Evolutionary conservation across 2,888 invertebrate genomes (phyloP), one percentile per base, ranked within the genome.

Genomic region (Eledone cirrhosa): DNA sequence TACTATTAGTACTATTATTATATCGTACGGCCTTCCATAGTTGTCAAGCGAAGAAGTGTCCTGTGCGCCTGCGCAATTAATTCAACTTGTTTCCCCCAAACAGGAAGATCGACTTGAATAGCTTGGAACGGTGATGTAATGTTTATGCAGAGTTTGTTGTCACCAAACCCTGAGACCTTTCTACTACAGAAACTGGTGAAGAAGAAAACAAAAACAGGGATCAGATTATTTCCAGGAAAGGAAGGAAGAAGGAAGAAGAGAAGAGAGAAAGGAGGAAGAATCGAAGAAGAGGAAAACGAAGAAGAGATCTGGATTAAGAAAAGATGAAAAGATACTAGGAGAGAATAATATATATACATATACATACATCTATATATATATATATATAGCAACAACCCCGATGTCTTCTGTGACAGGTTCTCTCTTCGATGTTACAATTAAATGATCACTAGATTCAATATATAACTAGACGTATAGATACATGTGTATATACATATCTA

Each of bases 61-160:
- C 7, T 11, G 33, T 41, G 69, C 33, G 69, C 69, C 31, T 72
- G 69, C 69, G 69, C 69, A 72, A 72, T 72, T 31, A 72, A 72
- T 22, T 72, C 69, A 33, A n/a, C 41, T 24, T 63, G 11, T 67
- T 67, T 67, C 31, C 8, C 41, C 41, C 41, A 41, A 41, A 41
- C 41, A 41, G 41, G 41, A 41, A 41, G 41, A 41, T 41, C 41
- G 5, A 11, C 41, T 41, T 41, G 41, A 41, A 41, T 41, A 72
- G 69, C 33, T 72, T 41, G 41, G 29, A 22, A 11, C 31, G 41
- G 69, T 72, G 69, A 72, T 72, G 69, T 72, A 72, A 72, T 72
- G 69, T 11, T 72, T 72, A 31, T 72, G 41, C 33, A 72, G 41
- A 41, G 11, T 11, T 11, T 41, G 41, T 41, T 41, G 8, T 41